phyloP scores from a whole-genome alignment of 2,888 invertebrate species.

The Perizoma flavofasciatum region DNA sequence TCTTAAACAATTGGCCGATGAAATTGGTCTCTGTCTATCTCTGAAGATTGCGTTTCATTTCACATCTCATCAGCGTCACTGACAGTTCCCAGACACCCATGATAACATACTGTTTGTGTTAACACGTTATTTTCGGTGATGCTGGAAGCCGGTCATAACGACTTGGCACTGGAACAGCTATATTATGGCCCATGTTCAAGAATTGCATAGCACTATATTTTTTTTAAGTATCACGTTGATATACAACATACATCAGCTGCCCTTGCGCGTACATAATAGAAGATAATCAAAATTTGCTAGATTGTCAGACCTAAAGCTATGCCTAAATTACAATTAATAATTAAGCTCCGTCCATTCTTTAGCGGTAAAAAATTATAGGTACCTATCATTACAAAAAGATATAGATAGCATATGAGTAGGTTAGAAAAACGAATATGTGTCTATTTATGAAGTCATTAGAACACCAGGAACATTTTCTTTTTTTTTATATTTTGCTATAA shows the following conservation, averaged over 20 bases:
- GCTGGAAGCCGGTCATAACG: slow-evolving; percentile 73
- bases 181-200: slow-evolving; percentile 76
- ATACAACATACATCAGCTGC: slow-evolving; percentile 34
- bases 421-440: no score
- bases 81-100: slow-evolving; percentile 56
- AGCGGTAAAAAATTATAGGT: no score
- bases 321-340: no score
- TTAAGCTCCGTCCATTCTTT: no score
- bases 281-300: slow-evolving; percentile 10
- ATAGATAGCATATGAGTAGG: no score
- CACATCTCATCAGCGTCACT: slow-evolving; percentile 21
- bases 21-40: no score
- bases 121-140: slow-evolving; percentile 76
- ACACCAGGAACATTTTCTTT: no score
- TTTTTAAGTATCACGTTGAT: slow-evolving; percentile 44
- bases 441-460: no score
- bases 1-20: no score
- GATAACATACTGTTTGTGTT: slow-evolving; percentile 61
- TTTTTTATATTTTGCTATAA: no score
- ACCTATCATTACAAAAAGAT: no score
- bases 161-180: slow-evolving; percentile 78
- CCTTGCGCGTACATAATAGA: neutral
- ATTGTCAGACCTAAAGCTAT: slow-evolving; percentile 11
- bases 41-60: slow-evolving; percentile 5
- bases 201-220: slow-evolving; percentile 50